Base-by-base conservation (phyloP, 2,797 vertebrate genomes). In the Smutsia temminckii region DNA sequence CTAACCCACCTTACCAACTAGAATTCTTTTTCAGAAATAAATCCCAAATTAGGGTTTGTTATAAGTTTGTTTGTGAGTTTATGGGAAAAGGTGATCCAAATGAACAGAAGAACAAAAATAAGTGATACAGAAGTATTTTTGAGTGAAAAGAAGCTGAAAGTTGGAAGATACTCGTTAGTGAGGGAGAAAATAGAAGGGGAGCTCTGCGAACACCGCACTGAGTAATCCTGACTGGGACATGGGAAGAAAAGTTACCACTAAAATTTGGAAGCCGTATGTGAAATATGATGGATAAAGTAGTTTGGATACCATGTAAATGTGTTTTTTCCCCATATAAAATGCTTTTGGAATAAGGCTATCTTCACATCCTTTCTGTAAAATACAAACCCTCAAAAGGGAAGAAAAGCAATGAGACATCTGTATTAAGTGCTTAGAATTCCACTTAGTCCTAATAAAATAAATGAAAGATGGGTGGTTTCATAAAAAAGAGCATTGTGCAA, bases 1-100 rank as follows among this genome's bases (percentile, higher is more conserved):
- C 42, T 78, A 71, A 93, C 91, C 25, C 63, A 69, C 4, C 74
- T 94, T 25, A 46, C 21, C 69, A 95, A 55, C 13, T 57, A 96
- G 78, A 71, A 91, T 85, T 89, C 29, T 72, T 92, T 55, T 95
- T 95, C 25, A 89, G 42, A n/a, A 93, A 89, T 57, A 83, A 71
- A 92, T 72, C 49, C 27, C n/a, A 89, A 72, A 66, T 55, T 91
- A 79, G 42, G 18, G 37, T 55, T 88, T 94, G 51, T 84, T 94
- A 61, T 51, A 79, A 64, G 51, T 75, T 90, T 75, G 61, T 77
- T 85, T 81, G 11, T 8, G 75, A 71, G 23, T 57, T 95, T 63
- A 51, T 57, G n/a, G 29, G 66, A 18, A 91, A 74, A 75, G 25
- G 10, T 69, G n/a, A 93, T 27, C 32, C 27, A 34, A 64, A 83